Evolutionary conservation across 2,888 invertebrate genomes (phyloP).

Genomic region (Rhagium mordax): DNA sequence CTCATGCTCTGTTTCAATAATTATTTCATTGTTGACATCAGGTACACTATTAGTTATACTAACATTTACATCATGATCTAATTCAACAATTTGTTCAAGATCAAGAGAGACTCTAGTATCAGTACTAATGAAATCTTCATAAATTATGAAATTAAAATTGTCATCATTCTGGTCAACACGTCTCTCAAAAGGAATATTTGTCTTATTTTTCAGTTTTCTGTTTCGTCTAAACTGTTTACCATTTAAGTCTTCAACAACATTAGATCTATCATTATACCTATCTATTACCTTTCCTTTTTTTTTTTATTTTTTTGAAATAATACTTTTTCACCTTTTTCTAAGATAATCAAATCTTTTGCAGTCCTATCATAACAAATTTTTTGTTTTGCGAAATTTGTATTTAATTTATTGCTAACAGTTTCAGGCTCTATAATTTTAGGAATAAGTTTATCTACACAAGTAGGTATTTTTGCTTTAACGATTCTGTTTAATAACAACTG

Average conservation of each 20-base stretch:
- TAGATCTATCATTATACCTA: neutral
- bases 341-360: neutral
- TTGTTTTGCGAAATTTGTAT: neutral
- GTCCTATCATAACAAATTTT: neutral
- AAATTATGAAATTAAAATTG: neutral
- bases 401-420: neutral
- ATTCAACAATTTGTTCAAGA: too few relatives aligned
- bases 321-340: neutral
- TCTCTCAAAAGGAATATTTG: neutral
- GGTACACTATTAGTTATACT: too few relatives aligned
- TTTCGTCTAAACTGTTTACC: neutral
- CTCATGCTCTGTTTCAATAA: too few relatives aligned
- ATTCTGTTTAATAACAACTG: conserved; percentile 22
- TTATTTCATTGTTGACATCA: too few relatives aligned
- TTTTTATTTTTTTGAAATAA: conserved; percentile 1
- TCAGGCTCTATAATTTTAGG: neutral
- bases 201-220: neutral
- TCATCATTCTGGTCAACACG: too few relatives aligned
- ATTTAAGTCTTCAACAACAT: neutral
- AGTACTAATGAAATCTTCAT: neutral
- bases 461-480: conserved; percentile 17
- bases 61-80: too few relatives aligned
- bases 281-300: neutral
- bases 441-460: neutral
- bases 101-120: too few relatives aligned